Percentiles rank a stretch among this genome's conserved stretches.
These are phyloP conservation scores for Macrosteles quadrilineatus DNA, from an alignment of 1,140 invertebrate genomes.

Conservation along the genomic window DNA sequence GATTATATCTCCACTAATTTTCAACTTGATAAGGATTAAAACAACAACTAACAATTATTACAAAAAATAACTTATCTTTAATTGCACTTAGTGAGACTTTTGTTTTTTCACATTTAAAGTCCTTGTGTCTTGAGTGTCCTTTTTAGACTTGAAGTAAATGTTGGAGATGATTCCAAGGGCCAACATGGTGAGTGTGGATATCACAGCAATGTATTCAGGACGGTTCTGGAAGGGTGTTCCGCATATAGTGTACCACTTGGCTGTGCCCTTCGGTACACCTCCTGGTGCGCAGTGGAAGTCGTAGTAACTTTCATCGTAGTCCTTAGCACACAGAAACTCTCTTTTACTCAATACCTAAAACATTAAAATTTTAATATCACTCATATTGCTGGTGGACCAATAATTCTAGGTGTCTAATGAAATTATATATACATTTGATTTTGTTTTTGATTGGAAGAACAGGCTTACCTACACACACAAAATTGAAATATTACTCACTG, in stretches of 20 bases:
- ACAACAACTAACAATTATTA: too few relatives aligned
- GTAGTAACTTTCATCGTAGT: conserved; percentile 77
- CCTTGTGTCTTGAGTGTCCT: neutral
- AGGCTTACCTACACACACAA: too few relatives aligned
- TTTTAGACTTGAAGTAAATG: conserved; percentile 32
- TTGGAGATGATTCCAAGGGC: conserved; percentile 57
- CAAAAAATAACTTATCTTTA: neutral
- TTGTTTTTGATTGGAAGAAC: too few relatives aligned
- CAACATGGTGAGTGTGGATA: conserved; percentile 55
- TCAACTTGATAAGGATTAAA: too few relatives aligned
- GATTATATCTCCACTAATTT: too few relatives aligned
- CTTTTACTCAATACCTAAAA: conserved; percentile 54
- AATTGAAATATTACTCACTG: too few relatives aligned
- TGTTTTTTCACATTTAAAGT: neutral
- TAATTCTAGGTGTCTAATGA: too few relatives aligned
- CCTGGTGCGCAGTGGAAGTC: conserved; percentile 70
- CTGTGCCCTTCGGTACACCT: conserved; percentile 53
- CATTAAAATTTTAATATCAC: neutral
- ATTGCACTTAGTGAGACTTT: conserved; percentile 1
- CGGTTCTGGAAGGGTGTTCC: conserved; percentile 71
- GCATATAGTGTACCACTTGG: conserved; percentile 77
- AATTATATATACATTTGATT: too few relatives aligned
- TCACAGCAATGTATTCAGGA: conserved; percentile 65
- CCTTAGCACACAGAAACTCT: conserved; percentile 68
- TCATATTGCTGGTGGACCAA: too few relatives aligned